Evolutionary conservation across 64 coral and sea anemone species (phyloP).

Genomic region (Cladopsammia gracilis): DNA sequence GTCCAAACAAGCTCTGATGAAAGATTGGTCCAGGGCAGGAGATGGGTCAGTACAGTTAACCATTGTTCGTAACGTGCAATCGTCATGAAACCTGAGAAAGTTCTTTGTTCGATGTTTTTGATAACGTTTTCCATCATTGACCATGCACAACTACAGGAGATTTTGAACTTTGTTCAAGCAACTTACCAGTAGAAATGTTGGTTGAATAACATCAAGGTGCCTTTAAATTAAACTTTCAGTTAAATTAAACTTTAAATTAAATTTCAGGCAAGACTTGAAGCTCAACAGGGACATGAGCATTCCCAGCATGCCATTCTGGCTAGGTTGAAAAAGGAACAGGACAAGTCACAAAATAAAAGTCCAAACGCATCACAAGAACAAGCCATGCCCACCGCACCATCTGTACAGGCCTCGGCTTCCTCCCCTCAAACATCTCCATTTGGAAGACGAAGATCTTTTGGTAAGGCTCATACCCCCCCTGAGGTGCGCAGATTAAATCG

Average conservation of each 20-base stretch:
- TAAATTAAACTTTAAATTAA: too few species aligned
- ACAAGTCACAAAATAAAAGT: conserved; percentile 9
- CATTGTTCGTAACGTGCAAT: not conserved
- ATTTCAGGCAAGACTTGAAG: conserved; percentile 86
- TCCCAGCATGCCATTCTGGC: conserved; percentile 81
- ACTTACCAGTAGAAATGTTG: too few species aligned
- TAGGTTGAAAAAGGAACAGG: conserved; percentile 36
- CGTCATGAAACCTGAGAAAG: too few species aligned
- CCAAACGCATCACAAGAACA: not conserved
- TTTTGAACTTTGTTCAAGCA: too few species aligned
- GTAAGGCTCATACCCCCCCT: conserved; percentile 32
- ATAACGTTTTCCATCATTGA: too few species aligned
- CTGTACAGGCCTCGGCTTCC: not conserved
- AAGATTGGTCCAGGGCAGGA: conserved; percentile 32
- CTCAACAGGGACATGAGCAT: conserved; percentile 74
- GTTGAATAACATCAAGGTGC: too few species aligned
- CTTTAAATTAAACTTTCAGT: too few species aligned
- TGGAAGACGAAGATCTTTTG: conserved; percentile 43
- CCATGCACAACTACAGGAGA: too few species aligned
- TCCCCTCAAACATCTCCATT: conserved; percentile 7
- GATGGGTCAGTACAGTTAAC: conserved; percentile 62
- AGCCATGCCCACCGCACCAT: not conserved
- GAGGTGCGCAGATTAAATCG: conserved; percentile 21
- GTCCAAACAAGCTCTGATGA: not conserved
- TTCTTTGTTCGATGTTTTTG: too few species aligned